Evolutionary conservation across 2,113 vertebrate genomes (phyloP).

Genomic region (Mesocricetus auratus): DNA sequence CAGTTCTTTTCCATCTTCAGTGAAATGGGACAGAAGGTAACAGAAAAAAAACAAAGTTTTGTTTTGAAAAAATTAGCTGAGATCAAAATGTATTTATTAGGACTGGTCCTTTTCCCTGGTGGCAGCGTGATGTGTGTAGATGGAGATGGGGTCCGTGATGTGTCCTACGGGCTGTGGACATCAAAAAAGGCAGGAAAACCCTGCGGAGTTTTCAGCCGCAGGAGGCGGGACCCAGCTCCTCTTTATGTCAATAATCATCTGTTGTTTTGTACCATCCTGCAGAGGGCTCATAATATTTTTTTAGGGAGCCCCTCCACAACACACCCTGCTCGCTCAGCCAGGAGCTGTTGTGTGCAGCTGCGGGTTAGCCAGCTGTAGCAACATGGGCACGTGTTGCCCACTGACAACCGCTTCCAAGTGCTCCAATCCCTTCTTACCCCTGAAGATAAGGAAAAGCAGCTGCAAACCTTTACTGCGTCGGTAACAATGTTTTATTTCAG

Average conservation of each 20-base stretch:
- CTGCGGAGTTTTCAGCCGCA: slow-evolving; percentile 14
- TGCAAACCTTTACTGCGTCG: background rate
- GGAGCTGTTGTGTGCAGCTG: background rate
- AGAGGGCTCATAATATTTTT: slow-evolving; percentile 54
- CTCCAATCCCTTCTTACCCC: background rate
- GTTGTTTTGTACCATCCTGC: slow-evolving; percentile 53
- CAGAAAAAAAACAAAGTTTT: background rate
- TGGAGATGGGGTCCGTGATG: background rate
- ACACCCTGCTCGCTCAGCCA: background rate
- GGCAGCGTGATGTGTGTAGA: background rate
- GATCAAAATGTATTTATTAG: background rate
- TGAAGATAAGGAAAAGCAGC: background rate
- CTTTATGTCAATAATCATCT: slow-evolving; percentile 54
- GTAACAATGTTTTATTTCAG: background rate
- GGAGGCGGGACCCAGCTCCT: slow-evolving; percentile 32
- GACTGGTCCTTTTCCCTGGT: background rate
- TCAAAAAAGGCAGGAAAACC: slow-evolving; percentile 53
- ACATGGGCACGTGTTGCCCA: background rate
- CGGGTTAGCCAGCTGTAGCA: background rate
- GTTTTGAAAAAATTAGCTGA: background rate
- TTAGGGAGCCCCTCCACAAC: background rate
- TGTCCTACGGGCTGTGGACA: background rate
- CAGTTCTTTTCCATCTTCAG: background rate
- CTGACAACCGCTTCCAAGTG: background rate
- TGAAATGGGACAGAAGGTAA: background rate